Base-by-base conservation (phyloP, 2,797 vertebrate species). In the Oophaga sylvatica region DNA sequence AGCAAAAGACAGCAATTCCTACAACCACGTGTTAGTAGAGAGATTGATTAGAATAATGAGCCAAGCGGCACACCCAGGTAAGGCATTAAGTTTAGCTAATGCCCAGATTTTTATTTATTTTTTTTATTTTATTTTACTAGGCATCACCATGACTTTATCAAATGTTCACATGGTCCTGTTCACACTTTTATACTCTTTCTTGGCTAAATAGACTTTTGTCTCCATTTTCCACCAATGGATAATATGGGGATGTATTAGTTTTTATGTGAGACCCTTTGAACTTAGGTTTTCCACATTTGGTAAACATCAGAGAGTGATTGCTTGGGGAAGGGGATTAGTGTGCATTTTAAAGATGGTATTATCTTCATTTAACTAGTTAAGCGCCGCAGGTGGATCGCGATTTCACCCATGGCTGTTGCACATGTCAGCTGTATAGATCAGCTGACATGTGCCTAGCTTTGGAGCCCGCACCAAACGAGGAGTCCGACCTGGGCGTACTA, bases 1-100 rank as follows among this genome's bases (percentile, higher is more conserved):
- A 68, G 93, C 85, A 0, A 92, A 96, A 81, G 96, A 97, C 92
- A 97, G 94, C 90, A 96, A 91, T 90, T 93, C 93, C 0, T 99
- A 99, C 91, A 98, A 98, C 87, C 96, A 97, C 35, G 96, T 97
- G 1, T 94, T 99, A 79, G 95, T 96, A 0, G 98, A 99, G 90
- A 94, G 97, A 83, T 95, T 99, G 26, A 99, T 99, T 91, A 92
- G 97, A 87, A 95, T 98, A 83, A 98, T 98, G 96, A 99, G 94
- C 92, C 96, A 94, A 0, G 97, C 98, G 26, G 95, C 97, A 56
- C 97, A 97, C 83, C 96, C 96, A 95, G 98, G 98, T 99, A 92
- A 48, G 45, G 16, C 16, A 17, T 75, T 22, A 3, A 10, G 12
- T 22, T 75, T 20, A 6, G 13, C 8, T 16, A 31, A 60, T 79